A percentile compares a stretch with the other conserved stretches of the same genome.
phyloP scores from a whole-genome alignment of 2,888 invertebrate species.

The Byasa hedistus region DNA sequence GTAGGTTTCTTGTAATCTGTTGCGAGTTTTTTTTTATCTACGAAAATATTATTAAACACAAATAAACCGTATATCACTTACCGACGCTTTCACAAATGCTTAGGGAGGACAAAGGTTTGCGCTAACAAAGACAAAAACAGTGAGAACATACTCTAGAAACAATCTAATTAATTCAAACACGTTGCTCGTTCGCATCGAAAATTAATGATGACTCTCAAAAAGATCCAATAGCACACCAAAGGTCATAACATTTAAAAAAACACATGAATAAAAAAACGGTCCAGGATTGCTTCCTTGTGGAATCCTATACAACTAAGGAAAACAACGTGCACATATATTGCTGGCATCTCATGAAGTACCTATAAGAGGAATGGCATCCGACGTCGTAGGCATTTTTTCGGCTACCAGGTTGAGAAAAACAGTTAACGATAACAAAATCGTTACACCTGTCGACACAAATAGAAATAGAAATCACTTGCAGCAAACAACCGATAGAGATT shows the following conservation, averaged over 20 bases:
- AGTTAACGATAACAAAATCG: constrained; percentile 97
- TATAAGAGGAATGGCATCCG: constrained; percentile 91
- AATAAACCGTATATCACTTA: constrained; percentile 14
- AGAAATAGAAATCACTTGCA: constrained; percentile 5
- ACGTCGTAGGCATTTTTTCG: constrained; percentile 95
- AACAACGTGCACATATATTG: constrained; percentile 49
- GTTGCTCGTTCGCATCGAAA: constrained; percentile 48
- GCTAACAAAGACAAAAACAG: constrained; percentile 37
- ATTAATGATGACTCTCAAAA: constrained; percentile 8
- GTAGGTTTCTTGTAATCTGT: neutral
- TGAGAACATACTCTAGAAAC: constrained; percentile 57
- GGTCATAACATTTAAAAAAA: constrained; percentile 35
- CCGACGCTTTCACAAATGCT: neutral
- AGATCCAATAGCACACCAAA: constrained; percentile 11
- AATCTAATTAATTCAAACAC: constrained; percentile 50
- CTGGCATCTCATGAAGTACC: constrained; percentile 71
- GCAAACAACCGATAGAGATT: neutral
- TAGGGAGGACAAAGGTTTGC: constrained; percentile 21
- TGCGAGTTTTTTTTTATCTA: neutral
- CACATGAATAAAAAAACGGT: constrained; percentile 8
- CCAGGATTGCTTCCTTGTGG: constrained; percentile 33
- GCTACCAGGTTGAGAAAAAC: constrained; percentile 98
- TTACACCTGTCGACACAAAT: constrained; percentile 90
- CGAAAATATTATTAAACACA: too few relatives aligned
- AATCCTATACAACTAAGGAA: constrained; percentile 31